Conservation (phyloP, 1,140 invertebrate species). For the Xylocopa sonorina region DNA sequence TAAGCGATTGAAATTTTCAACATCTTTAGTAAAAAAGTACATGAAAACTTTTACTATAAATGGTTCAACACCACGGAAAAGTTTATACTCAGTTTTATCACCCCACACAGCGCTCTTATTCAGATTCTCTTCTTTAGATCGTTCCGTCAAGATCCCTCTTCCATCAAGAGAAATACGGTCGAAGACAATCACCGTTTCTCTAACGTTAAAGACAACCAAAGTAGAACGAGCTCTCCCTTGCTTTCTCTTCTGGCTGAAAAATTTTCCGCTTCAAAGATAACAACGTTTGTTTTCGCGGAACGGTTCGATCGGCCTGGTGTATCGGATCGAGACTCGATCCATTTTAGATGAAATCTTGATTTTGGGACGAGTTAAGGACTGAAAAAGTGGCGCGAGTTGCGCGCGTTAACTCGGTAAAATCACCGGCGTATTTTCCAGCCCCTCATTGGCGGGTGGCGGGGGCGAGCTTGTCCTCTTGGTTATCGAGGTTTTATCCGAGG, state of each 20-base stretch:
- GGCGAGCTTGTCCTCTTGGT: constrained; percentile 56
- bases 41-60: too few relatives aligned
- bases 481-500: constrained; percentile 71
- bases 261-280: neutral
- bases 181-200: neutral
- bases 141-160: neutral
- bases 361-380: constrained; percentile 5
- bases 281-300: neutral
- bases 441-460: constrained; percentile 64
- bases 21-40: too few relatives aligned
- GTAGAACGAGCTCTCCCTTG: neutral
- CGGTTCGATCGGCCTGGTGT: neutral
- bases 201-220: neutral
- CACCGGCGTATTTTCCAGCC: constrained; percentile 56
- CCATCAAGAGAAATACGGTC: neutral
- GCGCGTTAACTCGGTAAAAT: constrained; percentile 57
- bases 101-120: neutral
- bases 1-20: too few relatives aligned
- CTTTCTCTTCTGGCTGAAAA: neutral
- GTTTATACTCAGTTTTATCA: neutral
- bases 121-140: neutral
- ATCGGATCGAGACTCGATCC: constrained; percentile 18
- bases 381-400: neutral
- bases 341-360: constrained; percentile 34
- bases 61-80: too few relatives aligned